These are phyloP conservation scores for Montipora sp. DNA, from an alignment of 64 coral and sea anemone species.

Conservation along the genomic window DNA sequence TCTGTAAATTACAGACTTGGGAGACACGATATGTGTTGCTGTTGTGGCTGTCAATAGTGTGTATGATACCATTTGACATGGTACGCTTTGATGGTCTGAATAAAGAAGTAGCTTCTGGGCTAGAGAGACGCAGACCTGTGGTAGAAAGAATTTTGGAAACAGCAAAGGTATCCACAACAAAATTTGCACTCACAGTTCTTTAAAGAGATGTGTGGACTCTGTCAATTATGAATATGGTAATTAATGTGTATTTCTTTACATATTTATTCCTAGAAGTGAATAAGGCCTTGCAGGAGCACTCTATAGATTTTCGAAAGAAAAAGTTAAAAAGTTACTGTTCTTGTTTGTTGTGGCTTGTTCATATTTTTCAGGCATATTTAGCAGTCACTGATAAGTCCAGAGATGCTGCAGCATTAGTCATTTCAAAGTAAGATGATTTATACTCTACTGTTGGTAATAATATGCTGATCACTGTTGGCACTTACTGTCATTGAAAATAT, in stretches of 20 bases:
- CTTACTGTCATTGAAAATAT: no score
- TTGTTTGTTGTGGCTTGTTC: neutral
- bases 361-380: slow-evolving; percentile 71
- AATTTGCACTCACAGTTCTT: no score
- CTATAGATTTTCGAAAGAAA: no score
- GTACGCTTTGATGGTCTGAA: slow-evolving; percentile 89
- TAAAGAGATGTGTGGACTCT: no score
- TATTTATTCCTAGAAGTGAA: no score
- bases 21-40: slow-evolving; percentile 90
- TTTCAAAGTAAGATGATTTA: slow-evolving; percentile 81
- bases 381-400: slow-evolving; percentile 96
- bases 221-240: no score
- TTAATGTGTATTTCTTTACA: no score
- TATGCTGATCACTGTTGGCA: no score
- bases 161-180: slow-evolving; percentile 70
- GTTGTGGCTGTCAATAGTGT: slow-evolving; percentile 97
- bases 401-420: slow-evolving; percentile 94
- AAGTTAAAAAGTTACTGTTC: no score
- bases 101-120: slow-evolving; percentile 1
- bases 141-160: slow-evolving; percentile 91
- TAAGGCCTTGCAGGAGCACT: no score
- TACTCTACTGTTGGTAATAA: neutral
- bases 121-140: slow-evolving; percentile 69
- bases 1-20: slow-evolving; percentile 75
- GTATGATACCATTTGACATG: slow-evolving; percentile 99